phyloP scores from a whole-genome alignment of 2,113 vertebrate genomes.

The Ivindomyrus marchei region DNA sequence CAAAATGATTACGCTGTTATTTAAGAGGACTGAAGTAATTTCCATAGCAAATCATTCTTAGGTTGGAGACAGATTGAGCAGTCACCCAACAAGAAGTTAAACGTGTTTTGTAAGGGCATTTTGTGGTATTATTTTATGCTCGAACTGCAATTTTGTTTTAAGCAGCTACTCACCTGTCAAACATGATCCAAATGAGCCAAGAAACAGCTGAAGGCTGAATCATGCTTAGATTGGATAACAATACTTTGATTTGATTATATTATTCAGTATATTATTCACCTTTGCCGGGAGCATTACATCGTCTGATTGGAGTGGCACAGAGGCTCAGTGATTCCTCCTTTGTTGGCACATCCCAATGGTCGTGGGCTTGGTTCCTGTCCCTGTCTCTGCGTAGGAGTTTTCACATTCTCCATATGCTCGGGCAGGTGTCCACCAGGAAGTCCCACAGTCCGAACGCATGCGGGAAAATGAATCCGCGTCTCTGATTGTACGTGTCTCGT shows the following conservation, averaged over 20 bases:
- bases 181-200: neutral
- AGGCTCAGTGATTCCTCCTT: neutral
- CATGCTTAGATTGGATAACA: neutral
- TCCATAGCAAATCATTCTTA: neutral
- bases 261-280: neutral
- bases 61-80: neutral
- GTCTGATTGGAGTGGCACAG: neutral
- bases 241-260: neutral
- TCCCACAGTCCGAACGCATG: neutral
- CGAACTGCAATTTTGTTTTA: neutral
- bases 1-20: constrained; percentile 5
- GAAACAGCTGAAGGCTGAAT: neutral
- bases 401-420: neutral
- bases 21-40: neutral
- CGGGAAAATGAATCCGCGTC: neutral
- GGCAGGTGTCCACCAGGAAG: neutral
- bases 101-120: neutral
- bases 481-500: neutral
- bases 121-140: neutral
- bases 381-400: neutral
- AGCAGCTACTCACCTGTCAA: neutral
- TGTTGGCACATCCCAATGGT: neutral
- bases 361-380: neutral
- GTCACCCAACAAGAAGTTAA: neutral
- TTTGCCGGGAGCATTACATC: neutral